Evolutionary conservation across 2,888 invertebrate genomes (phyloP).

Genomic region (Tuta absoluta): DNA sequence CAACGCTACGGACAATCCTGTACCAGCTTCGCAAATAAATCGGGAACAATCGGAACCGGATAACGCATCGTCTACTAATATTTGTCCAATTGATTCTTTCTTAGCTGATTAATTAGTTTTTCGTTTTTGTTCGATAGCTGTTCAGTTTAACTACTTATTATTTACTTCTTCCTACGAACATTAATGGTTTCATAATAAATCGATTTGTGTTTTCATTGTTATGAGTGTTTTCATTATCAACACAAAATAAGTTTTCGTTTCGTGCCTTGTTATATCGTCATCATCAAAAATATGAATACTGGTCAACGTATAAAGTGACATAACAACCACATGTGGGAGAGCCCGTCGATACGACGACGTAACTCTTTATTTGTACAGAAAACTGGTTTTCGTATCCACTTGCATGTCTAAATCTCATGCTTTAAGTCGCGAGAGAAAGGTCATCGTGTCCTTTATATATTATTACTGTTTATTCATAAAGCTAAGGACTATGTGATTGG

Average conservation of each 20-base stretch:
- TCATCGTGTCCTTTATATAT: slow-evolving; percentile 40
- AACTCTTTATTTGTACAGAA: slow-evolving; percentile 42
- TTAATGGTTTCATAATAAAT: too few relatives aligned
- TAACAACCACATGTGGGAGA: slow-evolving; percentile 47
- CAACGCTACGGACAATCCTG: slow-evolving; percentile 49
- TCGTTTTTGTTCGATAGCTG: neutral
- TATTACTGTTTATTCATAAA: slow-evolving; percentile 21
- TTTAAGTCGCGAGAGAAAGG: slow-evolving; percentile 41
- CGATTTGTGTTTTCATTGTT: neutral
- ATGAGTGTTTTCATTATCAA: neutral
- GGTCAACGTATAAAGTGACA: neutral
- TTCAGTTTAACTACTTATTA: neutral
- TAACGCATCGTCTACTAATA: slow-evolving; percentile 44
- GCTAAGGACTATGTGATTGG: neutral
- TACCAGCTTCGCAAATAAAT: slow-evolving; percentile 29
- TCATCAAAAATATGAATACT: slow-evolving; percentile 11
- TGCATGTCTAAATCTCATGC: slow-evolving; percentile 43
- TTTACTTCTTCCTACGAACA: neutral
- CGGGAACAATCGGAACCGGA: slow-evolving; percentile 23
- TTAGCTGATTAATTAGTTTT: slow-evolving; percentile 58
- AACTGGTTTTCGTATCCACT: slow-evolving; percentile 63
- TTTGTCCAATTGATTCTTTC: slow-evolving; percentile 66
- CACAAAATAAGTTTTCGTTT: neutral
- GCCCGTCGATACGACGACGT: slow-evolving; percentile 43
- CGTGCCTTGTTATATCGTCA: slow-evolving; percentile 12